Evolutionary conservation across 2,888 invertebrate species (phyloP).

Genomic region (Cheiracanthium punctorium): DNA sequence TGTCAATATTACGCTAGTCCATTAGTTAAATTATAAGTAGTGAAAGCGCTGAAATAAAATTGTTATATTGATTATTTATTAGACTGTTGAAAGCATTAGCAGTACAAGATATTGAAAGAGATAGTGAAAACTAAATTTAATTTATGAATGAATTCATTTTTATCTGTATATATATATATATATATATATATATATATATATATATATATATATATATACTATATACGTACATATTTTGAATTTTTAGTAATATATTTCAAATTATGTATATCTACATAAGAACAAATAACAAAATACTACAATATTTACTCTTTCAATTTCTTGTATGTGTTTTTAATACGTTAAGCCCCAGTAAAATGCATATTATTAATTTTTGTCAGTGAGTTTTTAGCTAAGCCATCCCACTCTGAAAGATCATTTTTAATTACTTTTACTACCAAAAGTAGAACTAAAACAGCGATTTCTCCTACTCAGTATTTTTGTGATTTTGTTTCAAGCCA

Average conservation of each 20-base stretch:
- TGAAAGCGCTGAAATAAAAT: background rate
- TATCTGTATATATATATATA: too few species aligned
- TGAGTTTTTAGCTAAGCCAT: conserved; percentile 25
- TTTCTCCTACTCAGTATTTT: too few species aligned
- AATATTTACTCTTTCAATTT: background rate
- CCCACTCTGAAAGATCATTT: conserved; percentile 15
- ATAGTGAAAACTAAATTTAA: background rate
- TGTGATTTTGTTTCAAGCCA: too few species aligned
- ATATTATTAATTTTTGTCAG: background rate
- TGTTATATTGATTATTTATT: conserved; percentile 6
- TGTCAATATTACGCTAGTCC: background rate
- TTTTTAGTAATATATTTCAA: too few species aligned
- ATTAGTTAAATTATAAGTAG: background rate
- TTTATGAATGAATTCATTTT: too few species aligned
- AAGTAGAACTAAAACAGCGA: too few species aligned
- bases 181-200: too few species aligned
- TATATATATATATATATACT: too few species aligned
- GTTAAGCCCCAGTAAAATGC: conserved; percentile 9
- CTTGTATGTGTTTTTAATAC: background rate
- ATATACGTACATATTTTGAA: too few species aligned
- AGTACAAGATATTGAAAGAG: background rate
- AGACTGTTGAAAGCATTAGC: background rate
- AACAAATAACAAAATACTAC: too few species aligned
- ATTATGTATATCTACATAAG: too few species aligned
- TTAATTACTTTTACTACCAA: too few species aligned